Evolutionary conservation across 2,888 invertebrate genomes (phyloP).

Genomic region (Erynnis tages): DNA sequence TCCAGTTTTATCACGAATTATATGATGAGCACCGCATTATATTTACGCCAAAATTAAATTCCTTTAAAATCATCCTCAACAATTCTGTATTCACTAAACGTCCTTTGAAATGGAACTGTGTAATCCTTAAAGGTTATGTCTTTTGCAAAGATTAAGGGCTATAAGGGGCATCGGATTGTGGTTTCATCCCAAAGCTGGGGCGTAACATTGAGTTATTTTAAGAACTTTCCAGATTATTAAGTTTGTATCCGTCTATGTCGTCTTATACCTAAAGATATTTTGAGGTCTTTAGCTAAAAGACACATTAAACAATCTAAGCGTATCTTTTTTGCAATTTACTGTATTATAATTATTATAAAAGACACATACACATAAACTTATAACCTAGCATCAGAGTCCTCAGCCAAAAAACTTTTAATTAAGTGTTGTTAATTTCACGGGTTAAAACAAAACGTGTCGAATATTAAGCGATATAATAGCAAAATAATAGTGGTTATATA

Average conservation of each 20-base stretch:
- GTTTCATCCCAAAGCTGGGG: neutral
- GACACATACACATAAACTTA: too few relatives aligned
- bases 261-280: too few relatives aligned
- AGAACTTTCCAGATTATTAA: neutral
- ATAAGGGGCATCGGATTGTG: slow-evolving; percentile 1
- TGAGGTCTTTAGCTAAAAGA: too few relatives aligned
- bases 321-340: too few relatives aligned
- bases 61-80: neutral
- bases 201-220: slow-evolving; percentile 4
- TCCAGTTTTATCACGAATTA: neutral
- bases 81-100: slow-evolving; percentile 5
- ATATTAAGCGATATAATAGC: neutral
- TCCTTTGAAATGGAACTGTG: slow-evolving; percentile 1
- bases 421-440: too few relatives aligned
- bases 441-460: too few relatives aligned
- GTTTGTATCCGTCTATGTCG: too few relatives aligned
- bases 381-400: too few relatives aligned
- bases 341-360: too few relatives aligned
- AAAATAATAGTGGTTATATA: neutral
- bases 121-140: slow-evolving; percentile 10
- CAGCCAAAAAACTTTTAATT: too few relatives aligned
- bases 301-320: too few relatives aligned
- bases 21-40: neutral
- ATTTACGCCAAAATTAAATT: neutral
- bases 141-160: slow-evolving; percentile 5